Base-by-base conservation (phyloP, 2,888 invertebrate genomes). In the Pseudoips prasinana region DNA sequence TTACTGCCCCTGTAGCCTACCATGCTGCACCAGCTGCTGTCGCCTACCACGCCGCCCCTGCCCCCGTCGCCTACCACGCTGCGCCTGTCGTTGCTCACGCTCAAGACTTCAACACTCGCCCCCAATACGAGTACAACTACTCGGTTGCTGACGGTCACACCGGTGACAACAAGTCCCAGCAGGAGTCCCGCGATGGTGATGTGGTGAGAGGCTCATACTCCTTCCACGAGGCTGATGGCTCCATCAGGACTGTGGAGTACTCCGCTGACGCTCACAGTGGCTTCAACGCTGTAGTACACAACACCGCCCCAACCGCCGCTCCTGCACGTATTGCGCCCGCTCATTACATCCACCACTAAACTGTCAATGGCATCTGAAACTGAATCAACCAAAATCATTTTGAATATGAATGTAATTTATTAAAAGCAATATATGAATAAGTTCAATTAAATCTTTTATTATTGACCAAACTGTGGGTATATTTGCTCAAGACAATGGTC, bases 111-210 rank as follows among this genome's bases (percentile, higher is more conserved):
- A 29, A 45, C 14, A 44, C 52, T 10, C 31, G 43, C 64, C 77
- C 79, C 28, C 70, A 76, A 47, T 81, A 80, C 64, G 75, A 82
- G 51, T 88, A 78, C 73, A 73, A 71, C 33, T 90, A 90, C 69
- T 85, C 87, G 29, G 87, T 90, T 4, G 74, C 84, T 51, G 90
- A 90, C 53, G 75, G 76, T 22, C 84, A 88, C 69, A 86, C 88
- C 58, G 89, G 90, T 18, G 90, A 90, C 73, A 74, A 81, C 65
- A 88, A 89, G 65, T 73, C 75, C 43, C 88, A 86, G 62, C 85
- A 87, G 48, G 90, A 90, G 54, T 47, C 59, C 41, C 73, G 82
- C 35, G 88, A 89, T 40, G 89, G 89, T 23, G 89, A 89, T 55
- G 76, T 74, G 7, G 87, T 88, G 23, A 81, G 85, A 58, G 88